Percentiles rank a stretch among this genome's conserved stretches.
Conservation (phyloP, 2,113 vertebrate genomes). For the Barbus barbus region DNA sequence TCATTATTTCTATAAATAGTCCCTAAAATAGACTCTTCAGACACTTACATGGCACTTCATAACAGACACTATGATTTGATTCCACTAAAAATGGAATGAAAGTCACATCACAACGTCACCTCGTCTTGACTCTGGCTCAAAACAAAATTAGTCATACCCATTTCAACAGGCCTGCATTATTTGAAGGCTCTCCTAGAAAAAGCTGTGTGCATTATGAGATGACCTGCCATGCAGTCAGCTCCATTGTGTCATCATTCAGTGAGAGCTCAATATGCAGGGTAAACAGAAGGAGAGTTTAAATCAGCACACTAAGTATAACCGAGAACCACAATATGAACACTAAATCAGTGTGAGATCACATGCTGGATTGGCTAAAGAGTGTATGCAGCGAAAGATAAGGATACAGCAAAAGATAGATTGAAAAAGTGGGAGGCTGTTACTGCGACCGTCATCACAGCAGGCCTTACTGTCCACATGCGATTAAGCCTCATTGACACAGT, state of each 20-base stretch:
- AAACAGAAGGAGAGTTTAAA: constrained; percentile 47
- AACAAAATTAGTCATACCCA: constrained; percentile 11
- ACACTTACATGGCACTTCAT: neutral
- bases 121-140: neutral
- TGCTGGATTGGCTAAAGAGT: neutral
- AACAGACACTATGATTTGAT: neutral
- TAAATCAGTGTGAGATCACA: neutral
- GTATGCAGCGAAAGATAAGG: neutral
- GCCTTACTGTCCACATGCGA: neutral
- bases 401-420: neutral
- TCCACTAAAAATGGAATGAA: neutral
- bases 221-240: neutral
- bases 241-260: constrained; percentile 45
- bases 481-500: neutral
- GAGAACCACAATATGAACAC: constrained; percentile 23
- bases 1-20: neutral
- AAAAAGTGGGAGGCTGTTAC: neutral
- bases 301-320: constrained; percentile 37
- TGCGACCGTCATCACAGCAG: neutral
- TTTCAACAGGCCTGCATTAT: constrained; percentile 7
- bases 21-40: neutral
- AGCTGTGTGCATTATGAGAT: constrained; percentile 8
- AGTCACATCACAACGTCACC: constrained; percentile 15
- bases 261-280: constrained; percentile 37
- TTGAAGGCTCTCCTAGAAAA: constrained; percentile 21